A percentile compares a stretch with the other conserved stretches of the same genome.
These are phyloP conservation scores for Philereme vetulata DNA, from an alignment of 2,888 invertebrate species.

Conservation along the genomic window DNA sequence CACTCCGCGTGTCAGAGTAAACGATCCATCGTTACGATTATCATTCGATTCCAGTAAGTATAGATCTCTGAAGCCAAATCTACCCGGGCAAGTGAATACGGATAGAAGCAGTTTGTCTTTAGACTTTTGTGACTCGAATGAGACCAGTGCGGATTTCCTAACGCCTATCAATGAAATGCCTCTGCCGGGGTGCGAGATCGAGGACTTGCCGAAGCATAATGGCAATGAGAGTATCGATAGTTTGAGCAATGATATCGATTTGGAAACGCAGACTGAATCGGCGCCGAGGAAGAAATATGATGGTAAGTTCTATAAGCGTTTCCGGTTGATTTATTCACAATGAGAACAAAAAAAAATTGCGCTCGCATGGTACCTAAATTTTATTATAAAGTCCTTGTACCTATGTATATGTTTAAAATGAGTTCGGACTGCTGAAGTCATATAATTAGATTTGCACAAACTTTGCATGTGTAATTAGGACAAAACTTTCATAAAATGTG, in stretches of 20 bases:
- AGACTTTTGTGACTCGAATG: constrained; percentile 79
- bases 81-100: constrained; percentile 58
- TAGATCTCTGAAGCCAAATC: constrained; percentile 62
- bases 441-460: no score
- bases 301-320: constrained; percentile 46
- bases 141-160: constrained; percentile 78
- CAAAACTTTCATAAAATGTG: no score
- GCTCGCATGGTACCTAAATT: no score
- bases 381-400: no score
- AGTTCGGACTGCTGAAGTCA: no score
- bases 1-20: constrained; percentile 62
- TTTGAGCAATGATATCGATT: constrained; percentile 72
- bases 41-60: constrained; percentile 78
- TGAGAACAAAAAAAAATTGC: no score
- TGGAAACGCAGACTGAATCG: constrained; percentile 77
- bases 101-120: constrained; percentile 75
- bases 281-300: constrained; percentile 69
- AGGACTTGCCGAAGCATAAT: constrained; percentile 75
- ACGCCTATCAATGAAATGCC: constrained; percentile 82
- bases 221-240: constrained; percentile 75
- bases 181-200: constrained; percentile 74
- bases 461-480: no score
- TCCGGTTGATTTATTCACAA: no score
- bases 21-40: constrained; percentile 69
- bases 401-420: no score